A percentile compares a stretch with the other conserved stretches of the same genome.
phyloP scores from a whole-genome alignment of 2,797 vertebrate species.

The Malacoraja senta region DNA sequence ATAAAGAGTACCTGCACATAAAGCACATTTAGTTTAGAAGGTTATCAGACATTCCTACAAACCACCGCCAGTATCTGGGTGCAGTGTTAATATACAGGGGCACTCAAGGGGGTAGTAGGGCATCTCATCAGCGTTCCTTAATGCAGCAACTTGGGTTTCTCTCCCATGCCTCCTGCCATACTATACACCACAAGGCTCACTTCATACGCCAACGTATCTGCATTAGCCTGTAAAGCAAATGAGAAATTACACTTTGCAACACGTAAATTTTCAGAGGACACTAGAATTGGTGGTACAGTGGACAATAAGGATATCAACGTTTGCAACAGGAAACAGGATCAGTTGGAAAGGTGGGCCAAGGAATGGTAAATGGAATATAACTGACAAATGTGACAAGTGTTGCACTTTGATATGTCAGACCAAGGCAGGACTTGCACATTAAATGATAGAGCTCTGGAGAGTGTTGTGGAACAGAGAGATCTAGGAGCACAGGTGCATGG shows the following conservation, averaged over 20 bases:
- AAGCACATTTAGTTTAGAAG: background rate
- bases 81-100: slow-evolving; percentile 9
- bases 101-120: background rate
- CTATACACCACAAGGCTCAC: slow-evolving; percentile 78
- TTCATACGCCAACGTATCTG: slow-evolving; percentile 75
- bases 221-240: slow-evolving; percentile 63
- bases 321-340: too few species aligned
- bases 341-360: too few species aligned
- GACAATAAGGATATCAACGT: too few species aligned
- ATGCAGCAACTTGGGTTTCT: slow-evolving; percentile 62
- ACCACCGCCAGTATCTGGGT: background rate
- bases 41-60: background rate
- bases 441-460: too few species aligned
- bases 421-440: too few species aligned
- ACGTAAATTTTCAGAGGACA: too few species aligned
- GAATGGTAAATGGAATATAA: too few species aligned
- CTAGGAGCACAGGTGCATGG: too few species aligned
- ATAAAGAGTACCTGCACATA: background rate
- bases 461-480: too few species aligned
- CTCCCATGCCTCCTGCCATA: slow-evolving; percentile 77
- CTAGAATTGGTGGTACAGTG: too few species aligned
- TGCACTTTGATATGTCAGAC: too few species aligned
- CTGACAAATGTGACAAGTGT: too few species aligned
- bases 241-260: slow-evolving; percentile 55
- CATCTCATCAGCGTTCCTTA: slow-evolving; percentile 33